phyloP scores from a whole-genome alignment of 1,140 invertebrate species.

The Pinna nobilis region DNA sequence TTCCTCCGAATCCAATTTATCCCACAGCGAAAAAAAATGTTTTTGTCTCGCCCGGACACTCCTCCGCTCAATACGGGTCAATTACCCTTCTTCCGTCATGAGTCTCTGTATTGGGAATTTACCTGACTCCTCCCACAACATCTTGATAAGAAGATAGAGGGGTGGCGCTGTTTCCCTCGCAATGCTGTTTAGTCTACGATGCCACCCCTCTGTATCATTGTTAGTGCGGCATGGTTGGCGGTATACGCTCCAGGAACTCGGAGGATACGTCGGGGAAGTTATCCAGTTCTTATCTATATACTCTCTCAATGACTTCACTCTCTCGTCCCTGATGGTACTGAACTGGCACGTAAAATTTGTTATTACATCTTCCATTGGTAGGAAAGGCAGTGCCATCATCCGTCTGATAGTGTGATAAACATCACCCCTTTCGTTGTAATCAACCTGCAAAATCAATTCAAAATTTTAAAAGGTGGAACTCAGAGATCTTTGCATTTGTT shows the following conservation, averaged over 20 bases:
- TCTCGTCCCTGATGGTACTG: background rate
- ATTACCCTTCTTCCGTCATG: background rate
- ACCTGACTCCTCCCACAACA: background rate
- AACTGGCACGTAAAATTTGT: background rate
- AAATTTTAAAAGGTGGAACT: too few relatives aligned
- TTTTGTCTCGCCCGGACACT: background rate
- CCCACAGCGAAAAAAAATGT: background rate
- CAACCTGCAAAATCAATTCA: background rate
- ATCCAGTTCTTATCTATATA: background rate
- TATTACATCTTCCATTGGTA: background rate
- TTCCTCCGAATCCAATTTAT: background rate
- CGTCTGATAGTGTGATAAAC: background rate
- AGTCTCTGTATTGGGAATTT: background rate
- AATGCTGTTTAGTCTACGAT: background rate
- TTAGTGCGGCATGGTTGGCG: background rate
- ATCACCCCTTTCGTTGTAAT: background rate
- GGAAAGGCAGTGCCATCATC: background rate
- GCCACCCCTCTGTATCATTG: background rate
- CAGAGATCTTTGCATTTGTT: too few relatives aligned
- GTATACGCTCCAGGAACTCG: background rate
- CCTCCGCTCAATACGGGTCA: too few relatives aligned
- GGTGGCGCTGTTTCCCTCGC: background rate
- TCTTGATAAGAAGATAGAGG: background rate
- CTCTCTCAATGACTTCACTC: background rate
- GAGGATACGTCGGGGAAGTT: background rate